Evolutionary conservation across 2,797 vertebrate genomes (phyloP).

Genomic region (Gymnoscopelus microlampas): DNA sequence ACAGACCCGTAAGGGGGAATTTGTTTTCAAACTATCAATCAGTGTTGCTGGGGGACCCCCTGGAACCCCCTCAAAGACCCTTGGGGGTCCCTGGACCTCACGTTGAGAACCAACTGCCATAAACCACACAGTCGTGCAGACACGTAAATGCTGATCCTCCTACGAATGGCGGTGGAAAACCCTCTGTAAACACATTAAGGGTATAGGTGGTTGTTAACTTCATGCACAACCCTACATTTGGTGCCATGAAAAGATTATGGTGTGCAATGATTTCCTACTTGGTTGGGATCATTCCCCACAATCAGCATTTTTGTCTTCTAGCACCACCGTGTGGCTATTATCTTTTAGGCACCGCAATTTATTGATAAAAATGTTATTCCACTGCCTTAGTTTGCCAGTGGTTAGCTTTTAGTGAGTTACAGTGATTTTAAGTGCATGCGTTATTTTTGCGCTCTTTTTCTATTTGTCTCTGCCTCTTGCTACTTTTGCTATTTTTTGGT

Average conservation of each 20-base stretch:
- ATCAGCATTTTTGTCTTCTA: slow-evolving; percentile 33
- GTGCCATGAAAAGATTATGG: not conserved
- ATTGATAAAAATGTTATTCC: slow-evolving; percentile 11
- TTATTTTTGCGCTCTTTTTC: slow-evolving; percentile 44
- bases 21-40: no score
- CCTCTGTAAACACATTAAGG: slow-evolving; percentile 39
- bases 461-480: slow-evolving; percentile 58
- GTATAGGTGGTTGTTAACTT: slow-evolving; percentile 40
- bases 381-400: slow-evolving; percentile 36
- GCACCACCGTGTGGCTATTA: slow-evolving; percentile 66
- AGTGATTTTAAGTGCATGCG: slow-evolving; percentile 37
- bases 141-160: slow-evolving; percentile 19
- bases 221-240: slow-evolving; percentile 5
- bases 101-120: not conserved
- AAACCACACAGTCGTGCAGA: slow-evolving; percentile 1
- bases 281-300: slow-evolving; percentile 21
- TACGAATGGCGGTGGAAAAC: slow-evolving; percentile 18
- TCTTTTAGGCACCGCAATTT: slow-evolving; percentile 9
- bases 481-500: slow-evolving; percentile 69
- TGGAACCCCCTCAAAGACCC: no score
- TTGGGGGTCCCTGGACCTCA: no score
- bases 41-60: no score
- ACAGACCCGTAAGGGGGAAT: no score
- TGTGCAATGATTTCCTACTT: slow-evolving; percentile 5
- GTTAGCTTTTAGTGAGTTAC: slow-evolving; percentile 50